Base-by-base conservation (phyloP, 2,888 invertebrate species). In the Trissonchulus sp. region DNA sequence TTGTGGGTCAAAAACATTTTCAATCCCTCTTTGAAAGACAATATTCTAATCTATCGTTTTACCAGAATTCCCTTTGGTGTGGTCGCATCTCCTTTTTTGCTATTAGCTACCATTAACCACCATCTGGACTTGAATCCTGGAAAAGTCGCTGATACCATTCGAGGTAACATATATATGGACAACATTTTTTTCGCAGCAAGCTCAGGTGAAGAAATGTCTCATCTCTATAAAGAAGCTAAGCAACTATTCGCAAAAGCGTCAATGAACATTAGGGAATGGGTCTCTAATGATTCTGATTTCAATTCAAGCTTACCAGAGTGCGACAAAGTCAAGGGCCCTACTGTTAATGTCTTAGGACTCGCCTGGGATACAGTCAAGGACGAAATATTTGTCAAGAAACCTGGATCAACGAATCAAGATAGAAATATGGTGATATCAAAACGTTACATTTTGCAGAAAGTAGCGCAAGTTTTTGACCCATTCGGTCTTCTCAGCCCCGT, bases 51-150 rank as follows among this genome's bases (percentile, higher is more conserved):
- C 0, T 73, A 74, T 1, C 74, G 80, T 15, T 81, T 80, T 75
- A 38, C 63, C 0, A n/a, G 78, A 3, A 62, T 81, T 0, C 78
- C 79, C 1, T 80, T 80, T 48, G 80, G 80, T 15, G 63, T 79
- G 0, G 72, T 38, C 1, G 60, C 63, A 0, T 68, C 72, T 8
- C 80, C 80, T 0, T 79, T 74, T 63, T 37, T 79, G n/a, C 75
- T 80, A 15, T 72, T 63, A 0, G 73, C 68, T 0, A 65, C 78
- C 0, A 76, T 81, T 15, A 63, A 74, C 15, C 33, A 68, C 15
- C 78, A 77, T 60, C 68, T 65, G 31, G 31, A 60, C 18, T n/a
- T 18, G n/a, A 18, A 60, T 60, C 18, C n/a, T 18, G 60, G 60
- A 18, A n/a, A 60, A n/a, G 18, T 60, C n/a, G 60, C 18, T 60